Percentiles rank a stretch among this genome's conserved stretches.
These are phyloP conservation scores for Patiria pectinifera DNA, from an alignment of 53 echinoderm and acorn worm species.

Conservation along the genomic window DNA sequence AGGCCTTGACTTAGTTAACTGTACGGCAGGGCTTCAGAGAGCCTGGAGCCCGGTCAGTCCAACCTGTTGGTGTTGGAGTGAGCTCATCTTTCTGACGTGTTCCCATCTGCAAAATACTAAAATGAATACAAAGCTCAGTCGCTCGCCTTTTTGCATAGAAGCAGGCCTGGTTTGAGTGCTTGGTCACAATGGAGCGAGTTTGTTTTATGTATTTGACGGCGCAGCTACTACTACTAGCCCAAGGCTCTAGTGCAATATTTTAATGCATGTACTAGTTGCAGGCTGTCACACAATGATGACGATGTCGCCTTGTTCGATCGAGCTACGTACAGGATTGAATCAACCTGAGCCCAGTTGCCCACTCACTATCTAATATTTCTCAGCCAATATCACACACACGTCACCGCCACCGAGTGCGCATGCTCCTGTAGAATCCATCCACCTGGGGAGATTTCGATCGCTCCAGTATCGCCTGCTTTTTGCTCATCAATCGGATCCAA, in stretches of 20 bases:
- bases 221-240: not conserved
- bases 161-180: not conserved
- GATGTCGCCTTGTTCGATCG: slow-evolving; percentile 1
- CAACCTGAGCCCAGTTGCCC: not conserved
- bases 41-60: not conserved
- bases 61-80: not conserved
- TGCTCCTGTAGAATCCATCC: slow-evolving; percentile 16
- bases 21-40: not conserved
- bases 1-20: not conserved
- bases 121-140: not conserved
- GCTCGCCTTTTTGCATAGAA: not conserved
- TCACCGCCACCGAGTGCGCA: slow-evolving; percentile 34
- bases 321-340: slow-evolving; percentile 2
- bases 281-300: not conserved
- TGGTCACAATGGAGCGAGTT: not conserved
- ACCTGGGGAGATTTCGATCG: not conserved
- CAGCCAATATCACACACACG: not conserved
- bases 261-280: not conserved
- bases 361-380: not conserved
- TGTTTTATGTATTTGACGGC: not conserved
- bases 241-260: not conserved
- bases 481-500: not conserved
- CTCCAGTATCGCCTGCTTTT: not conserved
- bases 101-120: not conserved
- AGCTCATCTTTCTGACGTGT: not conserved